A percentile compares a stretch with the other conserved stretches of the same genome.
These are phyloP conservation scores for Mythimna pallens DNA, from an alignment of 2,888 invertebrate genomes.

Conservation along the genomic window DNA sequence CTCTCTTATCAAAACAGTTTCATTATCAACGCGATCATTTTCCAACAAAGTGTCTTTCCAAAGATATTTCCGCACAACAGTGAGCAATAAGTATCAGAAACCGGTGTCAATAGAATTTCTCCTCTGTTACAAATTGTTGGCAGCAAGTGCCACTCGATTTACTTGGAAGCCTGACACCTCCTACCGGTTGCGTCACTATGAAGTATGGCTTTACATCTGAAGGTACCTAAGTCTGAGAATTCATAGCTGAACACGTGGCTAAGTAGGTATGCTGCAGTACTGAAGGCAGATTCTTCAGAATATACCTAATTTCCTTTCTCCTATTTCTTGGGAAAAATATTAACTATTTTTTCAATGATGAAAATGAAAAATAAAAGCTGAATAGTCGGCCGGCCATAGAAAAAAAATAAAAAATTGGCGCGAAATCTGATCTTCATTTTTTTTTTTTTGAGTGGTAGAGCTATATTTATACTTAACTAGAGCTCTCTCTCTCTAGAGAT, in stretches of 20 bases:
- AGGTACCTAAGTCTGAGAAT: conserved; percentile 5
- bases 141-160: conserved; percentile 24
- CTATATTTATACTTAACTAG: too few relatives aligned
- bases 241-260: conserved; percentile 6
- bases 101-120: conserved; percentile 27
- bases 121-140: conserved; percentile 26
- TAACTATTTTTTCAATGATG: too few relatives aligned
- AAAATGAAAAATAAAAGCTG: too few relatives aligned
- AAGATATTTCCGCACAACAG: not conserved
- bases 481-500: too few relatives aligned
- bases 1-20: not conserved
- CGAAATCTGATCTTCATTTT: too few relatives aligned
- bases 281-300: not conserved
- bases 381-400: too few relatives aligned
- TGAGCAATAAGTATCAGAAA: conserved; percentile 23
- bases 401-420: too few relatives aligned
- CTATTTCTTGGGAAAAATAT: too few relatives aligned
- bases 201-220: conserved; percentile 8
- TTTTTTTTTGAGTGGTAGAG: too few relatives aligned
- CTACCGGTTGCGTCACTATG: conserved; percentile 17
- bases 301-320: too few relatives aligned
- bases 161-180: conserved; percentile 33
- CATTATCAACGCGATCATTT: not conserved
- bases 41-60: not conserved
- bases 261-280: not conserved